Conservation (phyloP, 1,140 invertebrate species). For the Drosophila seguyi region DNA sequence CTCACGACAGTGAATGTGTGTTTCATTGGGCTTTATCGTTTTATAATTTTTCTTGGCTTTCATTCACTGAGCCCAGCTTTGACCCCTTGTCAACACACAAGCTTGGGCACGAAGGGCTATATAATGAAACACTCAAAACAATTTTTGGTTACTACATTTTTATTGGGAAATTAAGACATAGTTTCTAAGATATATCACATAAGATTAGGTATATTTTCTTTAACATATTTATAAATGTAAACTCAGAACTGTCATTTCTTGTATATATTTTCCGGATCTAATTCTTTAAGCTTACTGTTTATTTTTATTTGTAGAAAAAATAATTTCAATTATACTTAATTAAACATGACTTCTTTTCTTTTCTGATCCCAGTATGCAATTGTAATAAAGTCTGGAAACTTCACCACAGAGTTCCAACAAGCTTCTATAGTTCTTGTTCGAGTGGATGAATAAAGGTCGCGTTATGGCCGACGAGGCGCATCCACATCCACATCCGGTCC, state of each 20-base stretch:
- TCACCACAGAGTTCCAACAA: not conserved
- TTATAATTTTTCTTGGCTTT: constrained; percentile 65
- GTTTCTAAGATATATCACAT: not conserved
- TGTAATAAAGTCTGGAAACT: not conserved
- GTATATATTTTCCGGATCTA: not conserved
- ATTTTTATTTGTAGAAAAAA: not conserved
- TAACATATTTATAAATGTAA: not conserved
- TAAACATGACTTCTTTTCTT: too few relatives aligned
- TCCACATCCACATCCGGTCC: constrained; percentile 52
- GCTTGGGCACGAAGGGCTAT: constrained; percentile 15
- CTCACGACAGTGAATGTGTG: constrained; percentile 49
- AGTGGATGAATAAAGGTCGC: not conserved
- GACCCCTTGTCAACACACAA: constrained; percentile 61
- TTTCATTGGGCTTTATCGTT: constrained; percentile 59
- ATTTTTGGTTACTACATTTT: not conserved
- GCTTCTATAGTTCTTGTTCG: not conserved
- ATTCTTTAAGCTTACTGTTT: not conserved
- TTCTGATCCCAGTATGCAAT: too few relatives aligned
- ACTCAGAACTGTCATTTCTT: not conserved
- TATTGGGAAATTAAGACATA: not conserved
- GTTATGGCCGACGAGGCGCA: constrained; percentile 36
- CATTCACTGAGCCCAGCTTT: constrained; percentile 38
- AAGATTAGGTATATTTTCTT: not conserved
- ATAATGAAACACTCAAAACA: constrained; percentile 17
- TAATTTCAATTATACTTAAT: not conserved